Percentiles rank a stretch among this genome's conserved stretches.
These are phyloP conservation scores for Encarsia formosa DNA, from an alignment of 2,888 invertebrate genomes.

Conservation along the genomic window DNA sequence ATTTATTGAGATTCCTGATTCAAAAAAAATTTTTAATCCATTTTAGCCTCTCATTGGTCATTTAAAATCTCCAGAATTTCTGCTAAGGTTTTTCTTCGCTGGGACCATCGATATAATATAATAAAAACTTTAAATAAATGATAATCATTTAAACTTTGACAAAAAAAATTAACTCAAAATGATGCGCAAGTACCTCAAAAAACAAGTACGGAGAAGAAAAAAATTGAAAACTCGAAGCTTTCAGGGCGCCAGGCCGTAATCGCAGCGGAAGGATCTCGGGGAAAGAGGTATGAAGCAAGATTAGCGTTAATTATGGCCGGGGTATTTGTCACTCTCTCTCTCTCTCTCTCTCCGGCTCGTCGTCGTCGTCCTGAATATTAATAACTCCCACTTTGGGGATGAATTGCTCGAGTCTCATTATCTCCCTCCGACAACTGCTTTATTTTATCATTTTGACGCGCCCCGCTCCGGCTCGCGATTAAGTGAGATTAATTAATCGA, in stretches of 20 bases:
- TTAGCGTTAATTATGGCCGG: slow-evolving; percentile 50
- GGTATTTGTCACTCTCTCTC: slow-evolving; percentile 50
- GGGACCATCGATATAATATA: no score
- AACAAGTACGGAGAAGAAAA: neutral
- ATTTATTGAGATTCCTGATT: no score
- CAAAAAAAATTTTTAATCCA: no score
- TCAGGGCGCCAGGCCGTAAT: no score
- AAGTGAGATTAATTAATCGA: slow-evolving; percentile 17
- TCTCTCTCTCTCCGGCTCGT: no score
- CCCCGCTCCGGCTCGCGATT: neutral
- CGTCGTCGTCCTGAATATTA: slow-evolving; percentile 47
- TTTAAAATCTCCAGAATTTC: no score
- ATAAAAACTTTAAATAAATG: no score
- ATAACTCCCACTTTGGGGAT: slow-evolving; percentile 40
- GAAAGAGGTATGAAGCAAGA: slow-evolving; percentile 40
- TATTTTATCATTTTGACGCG: slow-evolving; percentile 42
- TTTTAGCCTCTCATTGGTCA: no score
- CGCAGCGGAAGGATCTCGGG: slow-evolving; percentile 26
- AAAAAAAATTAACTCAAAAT: no score
- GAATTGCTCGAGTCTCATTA: slow-evolving; percentile 43
- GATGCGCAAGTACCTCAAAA: neutral
- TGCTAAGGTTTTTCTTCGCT: no score
- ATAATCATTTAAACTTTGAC: no score
- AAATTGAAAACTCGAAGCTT: neutral
- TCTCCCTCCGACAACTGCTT: slow-evolving; percentile 43